Conservation (phyloP, 2,113 vertebrate genomes). For the Ornithorhynchus anatinus region DNA sequence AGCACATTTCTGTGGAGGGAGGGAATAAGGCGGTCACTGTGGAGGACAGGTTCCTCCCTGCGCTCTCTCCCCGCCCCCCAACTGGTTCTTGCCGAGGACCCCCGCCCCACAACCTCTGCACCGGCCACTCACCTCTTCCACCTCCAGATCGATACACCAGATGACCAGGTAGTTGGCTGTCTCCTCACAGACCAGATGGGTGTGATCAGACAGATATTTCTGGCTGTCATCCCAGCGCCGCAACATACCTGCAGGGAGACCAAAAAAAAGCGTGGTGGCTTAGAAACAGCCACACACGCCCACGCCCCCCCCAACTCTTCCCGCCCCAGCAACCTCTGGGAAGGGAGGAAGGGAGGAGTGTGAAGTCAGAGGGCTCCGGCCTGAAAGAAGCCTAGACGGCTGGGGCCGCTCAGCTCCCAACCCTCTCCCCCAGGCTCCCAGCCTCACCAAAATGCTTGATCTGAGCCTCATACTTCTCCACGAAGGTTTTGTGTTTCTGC, state of each 20-base stretch:
- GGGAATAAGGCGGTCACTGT: accelerated
- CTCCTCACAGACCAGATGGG: slow-evolving; percentile 91
- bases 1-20: slow-evolving; percentile 78
- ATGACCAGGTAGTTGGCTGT: slow-evolving; percentile 94
- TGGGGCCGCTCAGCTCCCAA: slow-evolving; percentile 68
- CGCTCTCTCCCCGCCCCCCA: neutral
- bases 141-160: slow-evolving; percentile 95
- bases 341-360: neutral
- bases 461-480: slow-evolving; percentile 81
- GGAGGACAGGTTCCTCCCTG: accelerated
- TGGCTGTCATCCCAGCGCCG: slow-evolving; percentile 95
- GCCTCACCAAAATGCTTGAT: slow-evolving; percentile 88
- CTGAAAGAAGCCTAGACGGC: slow-evolving; percentile 24
- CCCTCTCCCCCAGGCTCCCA: neutral
- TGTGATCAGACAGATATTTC: slow-evolving; percentile 89
- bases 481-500: slow-evolving; percentile 87
- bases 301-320: neutral
- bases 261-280: neutral
- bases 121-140: slow-evolving; percentile 82
- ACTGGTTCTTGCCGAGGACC: too few relatives aligned
- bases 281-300: neutral
- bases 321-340: neutral
- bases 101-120: too few relatives aligned
- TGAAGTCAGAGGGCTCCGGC: neutral
- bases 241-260: slow-evolving; percentile 80